Base-by-base conservation (phyloP, 2,888 invertebrate genomes). In the Nowickia ferox region DNA sequence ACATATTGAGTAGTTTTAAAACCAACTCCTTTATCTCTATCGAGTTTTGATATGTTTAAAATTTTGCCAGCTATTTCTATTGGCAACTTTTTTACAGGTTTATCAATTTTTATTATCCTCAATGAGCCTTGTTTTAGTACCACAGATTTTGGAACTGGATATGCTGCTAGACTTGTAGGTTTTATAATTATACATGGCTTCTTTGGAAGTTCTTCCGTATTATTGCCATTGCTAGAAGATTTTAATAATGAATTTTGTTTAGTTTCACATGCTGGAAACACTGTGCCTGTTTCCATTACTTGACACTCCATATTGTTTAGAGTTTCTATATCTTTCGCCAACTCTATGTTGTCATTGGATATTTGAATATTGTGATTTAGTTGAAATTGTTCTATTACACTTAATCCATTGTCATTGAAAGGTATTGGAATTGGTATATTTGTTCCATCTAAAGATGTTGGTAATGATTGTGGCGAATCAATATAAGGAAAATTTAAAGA, bases 281-380 rank as follows among this genome's bases (percentile, higher is more conserved):
- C 10, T 8, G 19, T 13, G 10, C 17, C 48, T 22, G 40, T 42
- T 40, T 83, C 75, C 15, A 72, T 22, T 22, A 76, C 76, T 51
- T 76, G 57, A 19, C 61, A 66, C 19, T 79, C 83, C 13, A 86
- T 13, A 68, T 77, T 79, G 68, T 86, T 83, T 11, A 86, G 61
- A 66, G n/a, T 83, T 83, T 86, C 83, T 30, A 86, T 83, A 42
- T 86, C 76, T 53, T 86, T 76, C 8, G 71, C 83, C 19, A 86
- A 42, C 22, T 72, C 86, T 17, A 83, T 80, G 51, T 83, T 85
- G 69, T 88, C 78, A 83, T 77, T 74, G 15, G 80, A 81, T 63
- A 88, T 61, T 83, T 87, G 22, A 48, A 84, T 19, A 63, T 66
- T 63, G 72, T 84, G 48, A 57, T 69, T 38, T 48, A 83, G 53